Percentiles rank a stretch among this genome's conserved stretches.
These are phyloP conservation scores for Spatulosminthurus flaviceps DNA, from an alignment of 2,888 invertebrate genomes.

Conservation along the genomic window DNA sequence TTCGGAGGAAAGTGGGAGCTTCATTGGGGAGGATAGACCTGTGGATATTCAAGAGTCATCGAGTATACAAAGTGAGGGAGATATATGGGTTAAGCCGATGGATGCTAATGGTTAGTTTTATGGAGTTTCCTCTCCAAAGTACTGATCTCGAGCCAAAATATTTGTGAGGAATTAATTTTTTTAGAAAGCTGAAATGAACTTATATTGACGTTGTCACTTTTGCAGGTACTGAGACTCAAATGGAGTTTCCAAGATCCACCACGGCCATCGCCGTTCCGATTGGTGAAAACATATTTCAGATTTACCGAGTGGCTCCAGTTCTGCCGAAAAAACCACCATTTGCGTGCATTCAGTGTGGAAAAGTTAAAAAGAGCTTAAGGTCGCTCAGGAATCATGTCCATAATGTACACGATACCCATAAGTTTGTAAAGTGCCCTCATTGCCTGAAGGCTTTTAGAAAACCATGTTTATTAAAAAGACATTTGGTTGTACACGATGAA, in stretches of 20 bases:
- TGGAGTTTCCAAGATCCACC: neutral
- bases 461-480: slow-evolving; percentile 14
- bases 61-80: too few relatives aligned
- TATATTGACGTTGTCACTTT: neutral
- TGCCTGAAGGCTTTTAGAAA: neutral
- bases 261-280: slow-evolving; percentile 15
- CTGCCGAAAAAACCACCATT: neutral
- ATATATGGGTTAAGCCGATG: too few relatives aligned
- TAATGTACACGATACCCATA: neutral
- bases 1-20: neutral
- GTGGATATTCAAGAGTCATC: too few relatives aligned
- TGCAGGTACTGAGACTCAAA: neutral
- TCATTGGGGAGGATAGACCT: neutral
- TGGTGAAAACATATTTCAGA: neutral
- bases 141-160: too few relatives aligned
- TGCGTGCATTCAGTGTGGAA: slow-evolving; percentile 2
- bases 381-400: slow-evolving; percentile 11
- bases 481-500: neutral
- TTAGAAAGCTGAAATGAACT: neutral
- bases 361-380: neutral
- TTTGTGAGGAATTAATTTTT: too few relatives aligned
- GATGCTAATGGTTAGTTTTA: too few relatives aligned
- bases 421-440: neutral
- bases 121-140: too few relatives aligned
- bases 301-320: neutral